Conservation (phyloP, 2,888 invertebrate species). For the Plusia festucae region DNA sequence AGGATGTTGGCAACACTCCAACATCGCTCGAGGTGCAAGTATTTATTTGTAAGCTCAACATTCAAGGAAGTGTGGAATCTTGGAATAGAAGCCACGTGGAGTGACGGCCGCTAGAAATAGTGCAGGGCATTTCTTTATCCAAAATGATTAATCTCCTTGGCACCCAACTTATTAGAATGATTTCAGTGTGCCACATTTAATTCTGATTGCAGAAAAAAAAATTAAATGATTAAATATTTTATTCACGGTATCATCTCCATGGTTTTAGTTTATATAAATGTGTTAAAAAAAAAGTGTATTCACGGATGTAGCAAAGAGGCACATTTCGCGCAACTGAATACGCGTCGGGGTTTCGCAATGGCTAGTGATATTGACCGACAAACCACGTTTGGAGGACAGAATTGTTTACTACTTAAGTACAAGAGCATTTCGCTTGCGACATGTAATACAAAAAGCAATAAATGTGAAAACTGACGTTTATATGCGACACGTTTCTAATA, state of each 20-base stretch:
- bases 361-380: constrained; percentile 80
- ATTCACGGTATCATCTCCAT: neutral
- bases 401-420: constrained; percentile 67
- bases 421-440: constrained; percentile 67
- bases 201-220: constrained; percentile 21
- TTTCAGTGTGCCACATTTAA: constrained; percentile 16
- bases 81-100: constrained; percentile 83
- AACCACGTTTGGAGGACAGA: constrained; percentile 76
- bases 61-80: constrained; percentile 87
- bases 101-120: constrained; percentile 68
- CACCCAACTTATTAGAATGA: constrained; percentile 24
- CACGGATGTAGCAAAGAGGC: constrained; percentile 63
- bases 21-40: constrained; percentile 80
- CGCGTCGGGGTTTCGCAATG: constrained; percentile 73
- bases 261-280: constrained; percentile 17
- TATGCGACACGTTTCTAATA: constrained; percentile 23
- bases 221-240: constrained; percentile 13
- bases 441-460: constrained; percentile 43
- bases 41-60: constrained; percentile 86
- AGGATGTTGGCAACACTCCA: constrained; percentile 84
- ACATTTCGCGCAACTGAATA: constrained; percentile 65
- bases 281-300: constrained; percentile 29
- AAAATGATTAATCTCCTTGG: constrained; percentile 53
- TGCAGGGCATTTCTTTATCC: constrained; percentile 39
- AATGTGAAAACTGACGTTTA: constrained; percentile 44